Percentiles rank a stretch among this genome's conserved stretches.
Conservation (phyloP, 1,140 invertebrate genomes). For the Marisa cornuarietis region DNA sequence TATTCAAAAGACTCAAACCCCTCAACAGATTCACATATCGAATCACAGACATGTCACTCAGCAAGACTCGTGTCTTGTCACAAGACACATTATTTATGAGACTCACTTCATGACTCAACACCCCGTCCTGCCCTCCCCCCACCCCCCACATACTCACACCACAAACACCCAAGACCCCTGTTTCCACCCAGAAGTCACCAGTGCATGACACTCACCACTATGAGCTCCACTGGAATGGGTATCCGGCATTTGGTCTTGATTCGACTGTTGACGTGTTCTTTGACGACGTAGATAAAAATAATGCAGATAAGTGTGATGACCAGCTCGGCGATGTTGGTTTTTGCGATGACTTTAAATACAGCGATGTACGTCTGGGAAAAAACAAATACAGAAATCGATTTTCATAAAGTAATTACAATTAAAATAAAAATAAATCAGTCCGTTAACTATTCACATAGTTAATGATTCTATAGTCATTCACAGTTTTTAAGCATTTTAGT, state of each 20-base stretch:
- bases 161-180: constrained; percentile 8
- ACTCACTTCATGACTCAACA: too few relatives aligned
- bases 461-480: too few relatives aligned
- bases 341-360: constrained; percentile 53
- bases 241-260: constrained; percentile 65
- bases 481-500: too few relatives aligned
- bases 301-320: constrained; percentile 79
- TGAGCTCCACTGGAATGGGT: constrained; percentile 55
- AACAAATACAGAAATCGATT: constrained; percentile 27
- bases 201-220: constrained; percentile 49
- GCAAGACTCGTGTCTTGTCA: too few relatives aligned
- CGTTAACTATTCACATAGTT: not conserved
- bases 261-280: constrained; percentile 67
- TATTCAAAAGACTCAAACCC: too few relatives aligned
- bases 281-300: constrained; percentile 78
- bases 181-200: not conserved
- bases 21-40: too few relatives aligned
- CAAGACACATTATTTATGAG: too few relatives aligned
- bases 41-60: too few relatives aligned
- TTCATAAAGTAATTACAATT: not conserved
- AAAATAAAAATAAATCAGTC: too few relatives aligned
- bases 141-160: not conserved
- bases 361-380: constrained; percentile 61
- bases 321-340: constrained; percentile 67
- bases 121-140: not conserved